These are phyloP conservation scores for Synanceia verrucosa DNA, from an alignment of 2,797 vertebrate genomes.

Conservation along the genomic window DNA sequence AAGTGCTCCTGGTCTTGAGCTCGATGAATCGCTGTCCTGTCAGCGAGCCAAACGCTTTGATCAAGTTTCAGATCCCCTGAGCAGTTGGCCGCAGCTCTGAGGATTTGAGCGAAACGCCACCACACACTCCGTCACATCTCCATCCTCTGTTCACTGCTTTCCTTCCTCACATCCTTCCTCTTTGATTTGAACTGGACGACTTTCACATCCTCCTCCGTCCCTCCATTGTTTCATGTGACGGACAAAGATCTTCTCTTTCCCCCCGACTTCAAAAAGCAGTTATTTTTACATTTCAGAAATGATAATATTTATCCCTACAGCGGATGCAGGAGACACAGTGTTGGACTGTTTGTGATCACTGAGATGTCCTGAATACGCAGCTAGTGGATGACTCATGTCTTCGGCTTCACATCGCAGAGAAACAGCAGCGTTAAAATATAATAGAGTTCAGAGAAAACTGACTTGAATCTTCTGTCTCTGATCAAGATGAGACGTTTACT, in stretches of 20 bases:
- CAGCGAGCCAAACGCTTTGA: slow-evolving; percentile 32
- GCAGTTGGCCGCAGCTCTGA: slow-evolving; percentile 57
- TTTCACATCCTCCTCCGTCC: slow-evolving; percentile 41
- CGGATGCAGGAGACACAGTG: background rate
- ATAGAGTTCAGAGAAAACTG: accelerated
- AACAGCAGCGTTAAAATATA: background rate
- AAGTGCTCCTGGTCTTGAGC: background rate
- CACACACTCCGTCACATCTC: slow-evolving; percentile 1
- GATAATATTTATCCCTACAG: slow-evolving; percentile 7
- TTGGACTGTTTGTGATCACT: background rate
- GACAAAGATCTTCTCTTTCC: background rate
- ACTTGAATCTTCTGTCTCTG: no score
- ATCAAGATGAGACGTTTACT: no score
- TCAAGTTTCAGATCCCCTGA: slow-evolving; percentile 24
- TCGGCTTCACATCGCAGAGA: no score
- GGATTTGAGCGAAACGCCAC: slow-evolving; percentile 3
- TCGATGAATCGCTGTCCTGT: background rate
- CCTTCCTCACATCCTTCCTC: slow-evolving; percentile 59
- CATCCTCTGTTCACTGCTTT: slow-evolving; percentile 16
- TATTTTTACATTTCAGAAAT: slow-evolving; percentile 22
- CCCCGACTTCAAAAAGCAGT: background rate
- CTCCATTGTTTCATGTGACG: slow-evolving; percentile 40
- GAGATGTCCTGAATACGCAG: slow-evolving; percentile 22
- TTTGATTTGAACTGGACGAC: slow-evolving; percentile 40
- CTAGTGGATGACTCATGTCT: no score